Conservation (phyloP, 2,113 vertebrate species). For the Aegithalos caudatus region DNA sequence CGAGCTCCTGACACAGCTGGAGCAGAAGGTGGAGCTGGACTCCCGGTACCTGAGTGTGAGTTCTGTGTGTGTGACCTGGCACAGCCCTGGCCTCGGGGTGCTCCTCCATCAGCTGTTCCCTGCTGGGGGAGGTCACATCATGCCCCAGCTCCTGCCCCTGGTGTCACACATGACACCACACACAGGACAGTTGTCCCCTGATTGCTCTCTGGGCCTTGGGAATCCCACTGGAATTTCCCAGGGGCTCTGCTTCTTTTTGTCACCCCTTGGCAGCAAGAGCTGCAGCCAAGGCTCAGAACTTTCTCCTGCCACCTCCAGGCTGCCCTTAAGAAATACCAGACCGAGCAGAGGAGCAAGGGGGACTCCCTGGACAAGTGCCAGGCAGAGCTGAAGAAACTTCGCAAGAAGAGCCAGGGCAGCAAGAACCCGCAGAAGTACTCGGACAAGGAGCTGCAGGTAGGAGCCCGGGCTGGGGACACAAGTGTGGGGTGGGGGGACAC, state of each 20-base stretch:
- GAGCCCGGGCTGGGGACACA: rapidly evolving
- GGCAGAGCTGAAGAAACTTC: slow-evolving; percentile 94
- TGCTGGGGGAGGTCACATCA: rapidly evolving
- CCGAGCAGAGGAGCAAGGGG: slow-evolving; percentile 91
- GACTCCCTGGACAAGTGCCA: slow-evolving; percentile 96
- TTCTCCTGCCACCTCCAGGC: slow-evolving; percentile 73
- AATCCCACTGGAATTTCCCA: background rate
- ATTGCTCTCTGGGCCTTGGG: rapidly evolving
- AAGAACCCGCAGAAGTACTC: slow-evolving; percentile 98
- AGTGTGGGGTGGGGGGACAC: background rate
- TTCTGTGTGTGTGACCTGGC: slow-evolving; percentile 58
- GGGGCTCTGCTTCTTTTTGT: background rate
- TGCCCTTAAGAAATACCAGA: slow-evolving; percentile 96
- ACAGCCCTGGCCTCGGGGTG: rapidly evolving
- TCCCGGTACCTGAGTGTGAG: slow-evolving; percentile 95
- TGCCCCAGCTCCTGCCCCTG: background rate
- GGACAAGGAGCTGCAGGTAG: slow-evolving; percentile 96
- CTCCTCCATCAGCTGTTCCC: background rate
- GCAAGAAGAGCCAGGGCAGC: slow-evolving; percentile 97
- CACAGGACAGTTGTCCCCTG: rapidly evolving
- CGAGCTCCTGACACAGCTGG: slow-evolving; percentile 92
- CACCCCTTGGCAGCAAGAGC: background rate
- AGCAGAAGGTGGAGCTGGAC: slow-evolving; percentile 98
- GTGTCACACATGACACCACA: rapidly evolving
- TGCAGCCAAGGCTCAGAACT: background rate